phyloP scores from a whole-genome alignment of 1,140 invertebrate species.

The Ceratina japonica region DNA sequence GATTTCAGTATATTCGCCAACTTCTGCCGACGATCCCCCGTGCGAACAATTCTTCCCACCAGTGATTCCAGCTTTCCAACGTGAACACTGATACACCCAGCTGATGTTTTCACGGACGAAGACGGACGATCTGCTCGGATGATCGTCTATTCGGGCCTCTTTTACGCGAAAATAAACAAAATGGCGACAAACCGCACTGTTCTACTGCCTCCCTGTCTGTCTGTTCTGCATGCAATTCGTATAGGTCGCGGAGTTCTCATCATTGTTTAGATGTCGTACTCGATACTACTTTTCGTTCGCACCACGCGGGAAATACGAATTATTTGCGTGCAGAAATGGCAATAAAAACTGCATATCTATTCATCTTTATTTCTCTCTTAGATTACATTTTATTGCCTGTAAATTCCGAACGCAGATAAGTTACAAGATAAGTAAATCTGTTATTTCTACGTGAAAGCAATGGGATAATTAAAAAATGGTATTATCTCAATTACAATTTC shows the following conservation, averaged over 20 bases:
- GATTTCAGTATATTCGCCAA: slow-evolving; percentile 16
- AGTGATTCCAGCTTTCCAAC: slow-evolving; percentile 32
- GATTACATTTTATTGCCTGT: neutral
- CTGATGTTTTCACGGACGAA: slow-evolving; percentile 33
- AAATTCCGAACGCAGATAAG: neutral
- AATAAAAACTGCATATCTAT: neutral
- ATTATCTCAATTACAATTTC: neutral
- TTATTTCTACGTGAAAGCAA: neutral
- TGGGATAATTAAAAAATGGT: neutral
- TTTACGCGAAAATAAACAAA: slow-evolving; percentile 75
- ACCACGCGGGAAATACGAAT: slow-evolving; percentile 21
- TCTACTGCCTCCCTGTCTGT: slow-evolving; percentile 43
- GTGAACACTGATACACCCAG: slow-evolving; percentile 20
- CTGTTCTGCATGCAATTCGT: slow-evolving; percentile 26
- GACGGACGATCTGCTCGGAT: slow-evolving; percentile 30
- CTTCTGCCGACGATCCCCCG: neutral
- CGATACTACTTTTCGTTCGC: neutral
- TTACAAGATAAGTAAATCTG: neutral
- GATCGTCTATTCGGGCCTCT: slow-evolving; percentile 52
- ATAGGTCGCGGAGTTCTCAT: slow-evolving; percentile 3
- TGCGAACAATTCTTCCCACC: neutral
- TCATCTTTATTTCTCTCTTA: neutral
- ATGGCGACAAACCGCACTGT: slow-evolving; percentile 68
- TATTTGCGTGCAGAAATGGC: neutral
- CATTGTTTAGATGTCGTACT: slow-evolving; percentile 35